Conservation (phyloP, 2,888 invertebrate species). For the Tyria jacobaeae region DNA sequence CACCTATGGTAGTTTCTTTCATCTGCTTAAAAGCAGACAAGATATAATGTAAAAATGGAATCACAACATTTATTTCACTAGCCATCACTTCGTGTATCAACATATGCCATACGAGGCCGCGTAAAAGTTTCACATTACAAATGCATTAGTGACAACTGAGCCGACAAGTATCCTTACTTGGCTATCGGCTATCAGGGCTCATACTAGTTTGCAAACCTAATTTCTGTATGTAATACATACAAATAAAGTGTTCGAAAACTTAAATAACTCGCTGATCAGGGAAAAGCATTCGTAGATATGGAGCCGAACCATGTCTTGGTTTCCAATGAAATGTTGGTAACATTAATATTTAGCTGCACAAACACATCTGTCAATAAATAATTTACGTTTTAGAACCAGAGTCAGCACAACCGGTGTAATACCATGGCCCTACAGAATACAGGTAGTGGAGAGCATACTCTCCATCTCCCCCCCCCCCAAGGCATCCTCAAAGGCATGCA, state of each 20-base stretch:
- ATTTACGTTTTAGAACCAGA: too few relatives aligned
- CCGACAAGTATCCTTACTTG: slow-evolving; percentile 34
- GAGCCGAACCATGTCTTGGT: slow-evolving; percentile 1
- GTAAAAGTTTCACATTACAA: slow-evolving; percentile 41
- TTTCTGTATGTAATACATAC: slow-evolving; percentile 59
- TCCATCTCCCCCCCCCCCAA: too few relatives aligned
- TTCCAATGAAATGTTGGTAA: not conserved
- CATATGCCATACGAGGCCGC: not conserved
- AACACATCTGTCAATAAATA: not conserved
- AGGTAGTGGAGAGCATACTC: too few relatives aligned
- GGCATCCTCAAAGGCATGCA: too few relatives aligned
- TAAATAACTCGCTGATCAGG: slow-evolving; percentile 13
- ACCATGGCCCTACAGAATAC: too few relatives aligned
- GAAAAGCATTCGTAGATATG: slow-evolving; percentile 6
- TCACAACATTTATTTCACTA: not conserved
- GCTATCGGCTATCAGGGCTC: slow-evolving; percentile 58
- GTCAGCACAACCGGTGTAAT: too few relatives aligned
- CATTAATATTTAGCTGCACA: not conserved
- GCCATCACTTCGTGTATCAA: not conserved
- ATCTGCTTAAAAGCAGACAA: too few relatives aligned
- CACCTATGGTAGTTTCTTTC: too few relatives aligned
- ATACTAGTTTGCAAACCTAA: slow-evolving; percentile 62
- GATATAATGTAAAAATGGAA: not conserved
- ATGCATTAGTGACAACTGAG: slow-evolving; percentile 30
- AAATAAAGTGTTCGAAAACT: slow-evolving; percentile 45